These are phyloP conservation scores for Diacarnus erythraeanus DNA, from an alignment of 37 sponge, comb jelly and placozoan species.

Conservation along the genomic window DNA sequence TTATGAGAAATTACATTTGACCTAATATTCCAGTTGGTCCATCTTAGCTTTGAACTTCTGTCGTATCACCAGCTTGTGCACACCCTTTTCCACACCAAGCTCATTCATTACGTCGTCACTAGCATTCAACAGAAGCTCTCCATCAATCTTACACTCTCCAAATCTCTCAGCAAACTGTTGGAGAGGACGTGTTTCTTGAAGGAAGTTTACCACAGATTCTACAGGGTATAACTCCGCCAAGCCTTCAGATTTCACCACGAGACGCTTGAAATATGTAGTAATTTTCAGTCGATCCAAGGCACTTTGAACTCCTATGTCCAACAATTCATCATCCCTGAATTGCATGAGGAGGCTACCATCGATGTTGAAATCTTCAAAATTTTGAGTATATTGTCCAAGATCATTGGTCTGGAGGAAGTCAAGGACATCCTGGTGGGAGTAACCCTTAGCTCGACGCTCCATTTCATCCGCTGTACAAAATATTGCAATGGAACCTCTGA, in stretches of 20 bases:
- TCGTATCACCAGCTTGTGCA: slow-evolving; percentile 21
- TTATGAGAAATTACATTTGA: neutral
- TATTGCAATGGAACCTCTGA: too few relatives aligned
- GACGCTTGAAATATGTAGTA: slow-evolving; percentile 16
- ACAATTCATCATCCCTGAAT: slow-evolving; percentile 41
- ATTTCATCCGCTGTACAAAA: slow-evolving; percentile 11
- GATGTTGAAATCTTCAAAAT: slow-evolving; percentile 29
- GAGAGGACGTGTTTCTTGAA: slow-evolving; percentile 31
- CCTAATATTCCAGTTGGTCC: neutral
- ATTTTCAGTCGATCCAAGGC: slow-evolving; percentile 47
- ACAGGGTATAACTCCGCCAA: slow-evolving; percentile 20
- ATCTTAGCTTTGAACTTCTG: slow-evolving; percentile 24
- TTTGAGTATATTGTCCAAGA: slow-evolving; percentile 29
- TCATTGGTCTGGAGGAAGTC: slow-evolving; percentile 39
- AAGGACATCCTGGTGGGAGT: slow-evolving; percentile 39
- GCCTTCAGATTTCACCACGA: neutral
- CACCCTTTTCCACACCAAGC: slow-evolving; percentile 43
- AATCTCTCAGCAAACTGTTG: slow-evolving; percentile 33
- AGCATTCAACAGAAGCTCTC: slow-evolving; percentile 52
- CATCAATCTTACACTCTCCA: slow-evolving; percentile 46
- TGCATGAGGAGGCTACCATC: slow-evolving; percentile 57
- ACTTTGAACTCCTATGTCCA: slow-evolving; percentile 27
- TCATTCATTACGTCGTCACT: slow-evolving; percentile 30
- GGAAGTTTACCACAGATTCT: slow-evolving; percentile 30
- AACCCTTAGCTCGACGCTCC: slow-evolving; percentile 17